Evolutionary conservation across 2,797 vertebrate genomes (phyloP), one percentile per base, ranked within the genome.

Genomic region (Lepilemur ruficaudatus): DNA sequence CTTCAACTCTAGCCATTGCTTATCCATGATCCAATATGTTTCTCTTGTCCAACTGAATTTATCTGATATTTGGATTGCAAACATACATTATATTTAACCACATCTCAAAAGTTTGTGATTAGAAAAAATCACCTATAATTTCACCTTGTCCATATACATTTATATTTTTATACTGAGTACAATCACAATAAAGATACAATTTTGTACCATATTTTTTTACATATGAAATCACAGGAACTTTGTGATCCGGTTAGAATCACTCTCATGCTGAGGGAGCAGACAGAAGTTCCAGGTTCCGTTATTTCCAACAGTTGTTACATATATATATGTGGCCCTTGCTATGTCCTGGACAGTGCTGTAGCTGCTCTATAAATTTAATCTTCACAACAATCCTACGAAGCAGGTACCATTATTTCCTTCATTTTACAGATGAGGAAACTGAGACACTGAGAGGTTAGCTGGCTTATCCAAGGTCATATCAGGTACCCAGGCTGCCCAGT

Each of bases 51-150:
- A n/a, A 65, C 1, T 55, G 30, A 88, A 92, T 76, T 35, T 91
- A 65, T 10, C 78, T 69, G 93, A 70, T 90, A 84, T 76, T 75
- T 96, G 48, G 25, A 96, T 75, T 79, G 73, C 69, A 82, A 96
- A 96, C 61, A 50, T 82, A 67, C 52, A 82, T 41, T 50, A 61
- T 69, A 55, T 75, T 57, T 81, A 97, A 73, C 38, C 55, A 88
- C n/a, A 93, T 61, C 89, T 83, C 46, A 86, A 75, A 89, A 76
- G 76, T 55, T 76, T 91, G 67, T 63, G n/a, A 84, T 61, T 73
- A 87, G 69, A 94, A 95, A 88, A 87, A 97, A 92, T 80, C 48
- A 76, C 69, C 52, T 75, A 70, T 83, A 81, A 94, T 91, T 91
- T 89, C 52, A 89, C 43, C 61, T 78, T 93, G 72, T 75, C 73